Base-by-base conservation (phyloP, 2,113 vertebrate genomes). In the Macquaria australasica region DNA sequence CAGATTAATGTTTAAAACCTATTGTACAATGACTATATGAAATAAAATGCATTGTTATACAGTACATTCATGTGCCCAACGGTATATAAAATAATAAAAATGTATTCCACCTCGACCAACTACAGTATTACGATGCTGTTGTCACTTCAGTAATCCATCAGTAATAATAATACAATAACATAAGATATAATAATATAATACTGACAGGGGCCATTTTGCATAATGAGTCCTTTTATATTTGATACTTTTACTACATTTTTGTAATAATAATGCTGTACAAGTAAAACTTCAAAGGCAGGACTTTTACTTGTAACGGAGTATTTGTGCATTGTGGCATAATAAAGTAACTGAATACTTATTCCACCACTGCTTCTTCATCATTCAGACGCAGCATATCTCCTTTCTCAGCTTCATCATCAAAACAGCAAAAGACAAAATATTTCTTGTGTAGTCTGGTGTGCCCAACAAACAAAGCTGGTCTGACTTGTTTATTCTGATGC, bases 401-500 rank as follows among this genome's bases (percentile, higher is more conserved):
- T 86, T 48, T 69, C 39, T 80, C 53, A 68, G 69, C 88, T 67
- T 69, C 77, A 76, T 77, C 74, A 23, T 79, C 64, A 79, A 79
- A 87, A 81, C 28, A 79, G n/a, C 31, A 48, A 63, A 80, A 77
- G 62, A 37, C 55, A 73, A 81, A 91, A 60, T 75, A 73, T 74
- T 31, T 79, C 58, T 79, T 84, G 83, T 91, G 80, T 88, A 77
- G 78, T 86, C 90, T 91, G 86, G 58, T 64, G 78, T 8, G 16
- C 79, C 79, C 87, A 93, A 85, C 89, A 89, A 91, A 93, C 87
- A 88, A 88, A 88, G 83, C 60, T 51, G 82, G 48, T 72, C 77
- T 84, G 78, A 73, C 73, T 86, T 90, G 84, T 93, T 92, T 91
- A 90, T 92, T 93, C 88, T 88, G 87, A 87, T 84, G 89, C 88